phyloP scores from a whole-genome alignment of 1,140 invertebrate genomes.

The Drosophila mojavensis region DNA sequence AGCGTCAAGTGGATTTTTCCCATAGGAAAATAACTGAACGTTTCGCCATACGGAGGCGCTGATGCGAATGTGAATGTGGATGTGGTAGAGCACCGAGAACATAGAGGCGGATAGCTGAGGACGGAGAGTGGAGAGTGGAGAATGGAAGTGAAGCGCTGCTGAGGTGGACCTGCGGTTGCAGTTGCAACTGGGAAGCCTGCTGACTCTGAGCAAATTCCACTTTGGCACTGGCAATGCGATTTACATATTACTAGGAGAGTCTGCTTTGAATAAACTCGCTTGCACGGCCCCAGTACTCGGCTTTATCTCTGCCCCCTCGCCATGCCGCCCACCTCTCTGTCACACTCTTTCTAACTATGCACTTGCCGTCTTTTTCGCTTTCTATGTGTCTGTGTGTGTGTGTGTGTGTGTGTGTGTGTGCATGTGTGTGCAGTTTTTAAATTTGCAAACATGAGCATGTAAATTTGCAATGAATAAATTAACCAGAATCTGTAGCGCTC shows the following conservation, averaged over 20 bases:
- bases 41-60: constrained; percentile 53
- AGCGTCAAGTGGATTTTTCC: constrained; percentile 54
- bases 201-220: constrained; percentile 50
- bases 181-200: constrained; percentile 21
- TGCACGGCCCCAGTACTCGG: constrained; percentile 20
- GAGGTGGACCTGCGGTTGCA: constrained; percentile 19
- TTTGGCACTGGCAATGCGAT: constrained; percentile 62
- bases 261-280: constrained; percentile 77
- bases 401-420: constrained; percentile 26
- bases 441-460: constrained; percentile 80
- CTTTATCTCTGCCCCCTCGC: not conserved
- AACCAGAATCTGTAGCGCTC: constrained; percentile 54
- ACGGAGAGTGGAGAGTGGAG: not conserved
- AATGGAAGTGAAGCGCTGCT: not conserved
- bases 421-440: constrained; percentile 69
- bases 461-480: constrained; percentile 82
- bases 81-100: not conserved
- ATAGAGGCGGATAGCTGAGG: not conserved
- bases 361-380: constrained; percentile 3
- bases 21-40: constrained; percentile 56
- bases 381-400: constrained; percentile 5
- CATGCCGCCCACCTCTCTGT: not conserved
- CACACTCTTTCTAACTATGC: constrained; percentile 18
- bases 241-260: constrained; percentile 77
- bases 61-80: constrained; percentile 54